These are phyloP conservation scores for Pteronotus mesoamericanus DNA, from an alignment of 2,797 vertebrate species.

Conservation along the genomic window DNA sequence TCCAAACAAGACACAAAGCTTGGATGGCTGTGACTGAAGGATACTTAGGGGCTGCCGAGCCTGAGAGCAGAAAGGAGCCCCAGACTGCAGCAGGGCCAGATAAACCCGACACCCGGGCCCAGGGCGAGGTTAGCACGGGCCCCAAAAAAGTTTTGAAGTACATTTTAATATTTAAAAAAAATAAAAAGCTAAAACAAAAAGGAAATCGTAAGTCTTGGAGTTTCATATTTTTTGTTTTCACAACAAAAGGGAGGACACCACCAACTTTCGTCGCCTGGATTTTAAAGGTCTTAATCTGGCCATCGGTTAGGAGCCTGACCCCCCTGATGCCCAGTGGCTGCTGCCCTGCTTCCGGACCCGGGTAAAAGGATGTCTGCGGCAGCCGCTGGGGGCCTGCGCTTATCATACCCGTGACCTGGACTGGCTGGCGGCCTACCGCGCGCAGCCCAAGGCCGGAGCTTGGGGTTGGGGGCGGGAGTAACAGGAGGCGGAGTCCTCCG, in stretches of 20 bases:
- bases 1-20: not conserved
- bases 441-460: not conserved
- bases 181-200: no score
- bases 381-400: accelerated
- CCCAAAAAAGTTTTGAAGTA: not conserved
- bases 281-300: not conserved
- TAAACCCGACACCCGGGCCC: not conserved
- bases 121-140: not conserved
- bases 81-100: not conserved
- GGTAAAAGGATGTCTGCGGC: accelerated
- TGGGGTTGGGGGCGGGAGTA: no score
- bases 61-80: not conserved
- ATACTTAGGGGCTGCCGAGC: no score
- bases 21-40: not conserved
- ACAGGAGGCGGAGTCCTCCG: not conserved
- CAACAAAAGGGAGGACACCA: not conserved
- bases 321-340: not conserved
- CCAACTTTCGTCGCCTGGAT: not conserved
- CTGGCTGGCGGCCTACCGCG: accelerated
- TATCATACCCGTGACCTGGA: accelerated
- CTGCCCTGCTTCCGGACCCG: no score
- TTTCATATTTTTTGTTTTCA: not conserved
- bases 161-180: not conserved
- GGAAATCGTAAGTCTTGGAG: not conserved
- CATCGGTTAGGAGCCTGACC: not conserved